A percentile compares a stretch with the other conserved stretches of the same genome.
These are phyloP conservation scores for Polypedilum pembai DNA, from an alignment of 1,140 invertebrate species.

Conservation along the genomic window DNA sequence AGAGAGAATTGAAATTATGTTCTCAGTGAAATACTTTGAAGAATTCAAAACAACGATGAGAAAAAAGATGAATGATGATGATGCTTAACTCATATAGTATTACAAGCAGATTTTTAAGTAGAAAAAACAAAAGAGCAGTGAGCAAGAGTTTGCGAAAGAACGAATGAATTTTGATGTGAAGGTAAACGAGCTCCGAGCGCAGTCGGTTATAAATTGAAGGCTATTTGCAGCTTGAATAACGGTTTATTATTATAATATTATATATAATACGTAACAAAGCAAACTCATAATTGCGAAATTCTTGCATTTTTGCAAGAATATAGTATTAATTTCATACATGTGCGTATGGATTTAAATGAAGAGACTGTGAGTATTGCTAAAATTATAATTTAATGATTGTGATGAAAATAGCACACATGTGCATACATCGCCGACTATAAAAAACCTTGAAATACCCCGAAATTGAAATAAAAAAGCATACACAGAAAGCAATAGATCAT, in stretches of 20 bases:
- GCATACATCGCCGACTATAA: not conserved
- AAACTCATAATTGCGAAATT: not conserved
- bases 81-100: too few species aligned
- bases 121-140: not conserved
- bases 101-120: too few species aligned
- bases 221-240: constrained; percentile 1
- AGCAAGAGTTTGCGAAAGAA: not conserved
- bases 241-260: not conserved
- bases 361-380: not conserved
- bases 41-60: too few species aligned
- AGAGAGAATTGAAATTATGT: too few species aligned
- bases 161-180: constrained; percentile 14
- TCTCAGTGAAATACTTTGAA: too few species aligned
- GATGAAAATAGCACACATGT: constrained; percentile 4
- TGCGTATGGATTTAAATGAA: not conserved
- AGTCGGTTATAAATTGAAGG: constrained; percentile 7
- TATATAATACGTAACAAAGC: not conserved
- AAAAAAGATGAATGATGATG: too few species aligned
- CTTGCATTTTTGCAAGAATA: not conserved
- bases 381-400: constrained; percentile 27
- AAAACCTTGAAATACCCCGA: not conserved
- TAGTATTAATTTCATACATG: not conserved
- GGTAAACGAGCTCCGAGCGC: not conserved
- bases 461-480: not conserved
- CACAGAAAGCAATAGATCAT: not conserved